These are phyloP conservation scores for Tiliacea citrago DNA, from an alignment of 2,888 invertebrate genomes.

Conservation along the genomic window DNA sequence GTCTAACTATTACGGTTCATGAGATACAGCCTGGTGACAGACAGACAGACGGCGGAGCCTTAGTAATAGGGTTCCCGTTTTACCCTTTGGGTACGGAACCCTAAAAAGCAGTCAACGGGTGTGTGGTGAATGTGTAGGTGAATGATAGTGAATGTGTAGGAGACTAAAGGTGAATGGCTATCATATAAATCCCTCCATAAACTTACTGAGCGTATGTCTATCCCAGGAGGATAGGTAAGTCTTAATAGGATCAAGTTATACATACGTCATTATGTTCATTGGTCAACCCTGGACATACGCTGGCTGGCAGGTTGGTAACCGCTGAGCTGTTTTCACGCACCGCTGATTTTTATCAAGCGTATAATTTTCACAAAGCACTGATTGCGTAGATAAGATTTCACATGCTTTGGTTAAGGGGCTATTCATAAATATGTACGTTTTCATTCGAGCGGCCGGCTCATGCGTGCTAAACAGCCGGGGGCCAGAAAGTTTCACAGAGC, in stretches of 20 bases:
- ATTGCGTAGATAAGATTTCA: conserved; percentile 22
- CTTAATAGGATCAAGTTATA: background rate
- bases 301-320: conserved; percentile 25
- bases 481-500: background rate
- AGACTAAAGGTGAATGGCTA: background rate
- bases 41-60: too few relatives aligned
- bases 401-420: conserved; percentile 6
- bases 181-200: background rate
- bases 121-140: too few relatives aligned
- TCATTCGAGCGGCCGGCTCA: background rate
- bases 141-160: too few relatives aligned
- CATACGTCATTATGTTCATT: background rate
- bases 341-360: conserved; percentile 29
- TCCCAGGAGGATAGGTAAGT: background rate
- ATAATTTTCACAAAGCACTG: conserved; percentile 13
- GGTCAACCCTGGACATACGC: background rate
- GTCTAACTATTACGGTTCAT: too few relatives aligned
- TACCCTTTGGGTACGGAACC: too few relatives aligned
- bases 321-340: conserved; percentile 10
- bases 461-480: background rate
- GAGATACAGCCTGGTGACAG: too few relatives aligned
- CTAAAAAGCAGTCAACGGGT: too few relatives aligned
- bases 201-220: background rate
- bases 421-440: background rate
- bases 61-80: too few relatives aligned